Evolutionary conservation across 2,113 vertebrate species (phyloP).

Genomic region (Cavia porcellus): DNA sequence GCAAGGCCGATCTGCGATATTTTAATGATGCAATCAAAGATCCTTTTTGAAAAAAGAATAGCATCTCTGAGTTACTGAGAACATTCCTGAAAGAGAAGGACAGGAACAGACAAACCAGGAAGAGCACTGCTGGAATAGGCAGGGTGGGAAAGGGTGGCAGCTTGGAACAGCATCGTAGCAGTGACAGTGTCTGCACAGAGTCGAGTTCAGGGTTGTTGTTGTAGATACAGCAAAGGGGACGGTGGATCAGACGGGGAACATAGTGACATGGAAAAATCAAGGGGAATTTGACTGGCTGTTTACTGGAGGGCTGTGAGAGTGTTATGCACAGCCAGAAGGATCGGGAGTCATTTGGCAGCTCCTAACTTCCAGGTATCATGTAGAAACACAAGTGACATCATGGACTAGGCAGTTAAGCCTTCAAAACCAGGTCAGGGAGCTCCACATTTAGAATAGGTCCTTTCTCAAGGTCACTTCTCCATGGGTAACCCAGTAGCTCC

Average conservation of each 20-base stretch:
- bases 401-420: background rate
- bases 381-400: background rate
- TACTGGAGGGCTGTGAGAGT: background rate
- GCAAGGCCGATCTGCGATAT: background rate
- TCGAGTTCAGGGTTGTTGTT: background rate
- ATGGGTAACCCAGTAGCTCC: background rate
- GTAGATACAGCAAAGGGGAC: background rate
- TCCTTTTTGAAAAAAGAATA: background rate
- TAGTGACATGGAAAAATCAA: background rate
- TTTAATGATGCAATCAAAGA: background rate
- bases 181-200: rapidly evolving
- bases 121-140: background rate
- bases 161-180: no score
- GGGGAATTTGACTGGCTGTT: background rate
- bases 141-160: background rate
- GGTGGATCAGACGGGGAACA: background rate
- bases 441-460: background rate
- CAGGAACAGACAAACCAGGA: background rate
- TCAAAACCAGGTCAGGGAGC: background rate
- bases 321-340: no score
- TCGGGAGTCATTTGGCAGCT: background rate
- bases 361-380: background rate
- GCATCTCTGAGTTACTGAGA: background rate
- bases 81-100: background rate
- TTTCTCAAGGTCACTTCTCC: background rate